Percentiles rank a stretch among this genome's conserved stretches.
These are phyloP conservation scores for Nymphalis io DNA, from an alignment of 1,140 invertebrate genomes.

Conservation along the genomic window DNA sequence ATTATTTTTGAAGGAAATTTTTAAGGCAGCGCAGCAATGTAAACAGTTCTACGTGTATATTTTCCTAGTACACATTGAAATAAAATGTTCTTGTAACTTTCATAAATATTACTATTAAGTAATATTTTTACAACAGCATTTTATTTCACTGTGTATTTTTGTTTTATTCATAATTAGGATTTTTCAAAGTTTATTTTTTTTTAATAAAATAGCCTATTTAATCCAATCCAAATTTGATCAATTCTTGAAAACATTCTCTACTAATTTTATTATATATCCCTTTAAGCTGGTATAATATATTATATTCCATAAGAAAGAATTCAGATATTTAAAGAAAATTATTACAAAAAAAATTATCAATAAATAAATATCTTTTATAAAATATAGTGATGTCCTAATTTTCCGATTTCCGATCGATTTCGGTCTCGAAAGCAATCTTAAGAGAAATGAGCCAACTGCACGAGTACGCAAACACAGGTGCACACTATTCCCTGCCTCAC, in stretches of 20 bases:
- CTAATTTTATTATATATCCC: constrained; percentile 3
- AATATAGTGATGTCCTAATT: too few species aligned
- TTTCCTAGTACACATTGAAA: constrained; percentile 18
- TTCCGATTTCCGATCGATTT: too few species aligned
- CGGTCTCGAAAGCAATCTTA: too few species aligned
- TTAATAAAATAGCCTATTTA: constrained; percentile 6
- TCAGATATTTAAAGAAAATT: not conserved
- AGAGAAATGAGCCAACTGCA: too few species aligned
- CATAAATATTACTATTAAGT: constrained; percentile 8
- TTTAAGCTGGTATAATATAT: constrained; percentile 12
- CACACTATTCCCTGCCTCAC: too few species aligned
- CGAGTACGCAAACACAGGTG: too few species aligned
- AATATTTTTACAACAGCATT: too few species aligned
- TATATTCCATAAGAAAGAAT: not conserved
- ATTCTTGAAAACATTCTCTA: constrained; percentile 16
- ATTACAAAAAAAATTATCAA: too few species aligned
- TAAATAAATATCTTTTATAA: too few species aligned
- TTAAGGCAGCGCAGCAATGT: constrained; percentile 6
- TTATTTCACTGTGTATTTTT: constrained; percentile 6
- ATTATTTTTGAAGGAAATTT: not conserved
- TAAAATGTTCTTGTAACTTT: constrained; percentile 5
- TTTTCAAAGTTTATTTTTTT: constrained; percentile 9
- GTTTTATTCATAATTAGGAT: constrained; percentile 11
- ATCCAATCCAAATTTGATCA: not conserved
- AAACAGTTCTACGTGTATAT: not conserved